Base-by-base conservation (phyloP, 2,797 vertebrate genomes). In the Amazona finschi region DNA sequence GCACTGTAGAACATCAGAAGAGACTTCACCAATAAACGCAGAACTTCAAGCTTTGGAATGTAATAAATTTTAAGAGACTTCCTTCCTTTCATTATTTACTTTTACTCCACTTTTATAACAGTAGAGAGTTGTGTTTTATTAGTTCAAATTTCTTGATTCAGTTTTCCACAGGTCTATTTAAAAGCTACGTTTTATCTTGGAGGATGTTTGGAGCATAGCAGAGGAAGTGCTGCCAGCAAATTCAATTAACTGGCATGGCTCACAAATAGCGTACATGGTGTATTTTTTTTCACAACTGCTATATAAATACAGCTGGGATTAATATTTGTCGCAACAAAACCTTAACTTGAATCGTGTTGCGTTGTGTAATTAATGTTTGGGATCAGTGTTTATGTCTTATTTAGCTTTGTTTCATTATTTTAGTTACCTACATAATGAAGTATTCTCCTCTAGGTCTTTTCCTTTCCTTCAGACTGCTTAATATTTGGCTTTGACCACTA, bases 21-120 rank as follows among this genome's bases (percentile, higher is more conserved):
- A 98, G 98, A 98, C 97, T 98, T 97, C 87, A 97, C 96, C 98
- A 98, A 97, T 98, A 98, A 98, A 98, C 95, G 87, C 97, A 96
- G 94, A 98, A 97, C 98, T 98, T 98, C 97, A 97, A 97, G 97
- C 98, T 98, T 97, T 98, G 98, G 98, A 99, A 99, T 98, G 98
- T 98, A 98, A 97, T 99, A 98, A 99, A 99, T 98, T 98, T 98
- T 98, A 98, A 99, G 98, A 98, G 98, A 98, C 97, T 98, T 98
- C 98, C 98, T 98, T 98, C 98, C 98, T 98, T 98, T 98, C 98
- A 98, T 98, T 98, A 98, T 98, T 98, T 98, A 98, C 98, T 98
- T 98, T 98, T 98, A 97, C 96, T 98, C 97, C 95, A 96, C 97
- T 98, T 98, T 97, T 94, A 97, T 98, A 98, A 98, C 97, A 97